A percentile compares a stretch with the other conserved stretches of the same genome.
phyloP scores from a whole-genome alignment of 2,113 vertebrate genomes.

The Otis tarda region DNA sequence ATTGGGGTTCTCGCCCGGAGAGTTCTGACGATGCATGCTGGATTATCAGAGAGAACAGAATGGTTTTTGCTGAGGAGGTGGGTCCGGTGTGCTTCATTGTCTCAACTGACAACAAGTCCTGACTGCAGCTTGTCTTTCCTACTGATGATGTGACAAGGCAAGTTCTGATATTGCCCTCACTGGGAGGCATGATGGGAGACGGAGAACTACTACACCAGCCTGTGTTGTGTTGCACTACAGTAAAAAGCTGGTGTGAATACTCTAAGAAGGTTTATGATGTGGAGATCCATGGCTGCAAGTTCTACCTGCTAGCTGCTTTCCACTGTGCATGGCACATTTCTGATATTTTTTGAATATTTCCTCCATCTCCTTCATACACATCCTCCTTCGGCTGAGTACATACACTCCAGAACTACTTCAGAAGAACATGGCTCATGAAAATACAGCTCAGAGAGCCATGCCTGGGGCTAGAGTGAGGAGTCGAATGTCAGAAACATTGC shows the following conservation, averaged over 20 bases:
- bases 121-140: conserved; percentile 42
- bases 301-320: conserved; percentile 17
- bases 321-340: background rate
- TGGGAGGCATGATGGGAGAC: background rate
- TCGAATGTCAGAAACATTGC: conserved; percentile 26
- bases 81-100: background rate
- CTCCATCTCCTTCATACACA: background rate
- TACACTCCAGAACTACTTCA: background rate
- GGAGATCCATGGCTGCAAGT: conserved; percentile 29
- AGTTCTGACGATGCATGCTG: background rate
- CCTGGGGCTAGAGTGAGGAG: background rate
- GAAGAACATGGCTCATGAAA: conserved; percentile 28
- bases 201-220: conserved; percentile 3
- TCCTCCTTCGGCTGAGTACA: background rate
- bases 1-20: background rate
- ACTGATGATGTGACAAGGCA: background rate
- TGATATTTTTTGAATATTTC: background rate
- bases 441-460: conserved; percentile 1
- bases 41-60: background rate
- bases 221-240: background rate
- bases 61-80: background rate
- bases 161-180: background rate
- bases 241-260: background rate
- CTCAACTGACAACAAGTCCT: conserved; percentile 43
- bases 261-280: background rate